These are phyloP conservation scores for Mustela nigripes DNA, from an alignment of 2,113 vertebrate genomes.

Conservation along the genomic window DNA sequence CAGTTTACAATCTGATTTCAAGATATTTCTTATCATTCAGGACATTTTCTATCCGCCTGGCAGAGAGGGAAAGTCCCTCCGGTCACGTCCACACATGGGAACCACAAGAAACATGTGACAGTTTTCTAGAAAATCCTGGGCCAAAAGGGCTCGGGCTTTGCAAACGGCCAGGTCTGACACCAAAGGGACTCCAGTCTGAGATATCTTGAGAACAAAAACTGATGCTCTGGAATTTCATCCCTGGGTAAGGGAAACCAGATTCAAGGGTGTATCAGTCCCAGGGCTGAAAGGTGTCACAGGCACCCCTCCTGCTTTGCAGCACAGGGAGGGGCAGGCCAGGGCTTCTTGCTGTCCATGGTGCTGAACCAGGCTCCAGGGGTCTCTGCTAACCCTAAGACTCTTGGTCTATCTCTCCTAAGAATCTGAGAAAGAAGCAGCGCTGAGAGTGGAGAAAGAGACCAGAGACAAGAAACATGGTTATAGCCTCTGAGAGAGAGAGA, in stretches of 20 bases:
- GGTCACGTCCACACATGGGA: neutral
- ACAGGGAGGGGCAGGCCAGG: accelerated
- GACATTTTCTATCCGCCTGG: neutral
- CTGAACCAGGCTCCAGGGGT: accelerated
- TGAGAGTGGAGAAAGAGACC: neutral
- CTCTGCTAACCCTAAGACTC: neutral
- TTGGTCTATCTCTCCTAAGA: neutral
- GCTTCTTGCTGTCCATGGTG: neutral
- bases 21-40: too few relatives aligned
- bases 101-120: neutral
- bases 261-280: accelerated
- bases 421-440: neutral
- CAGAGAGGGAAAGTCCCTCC: neutral
- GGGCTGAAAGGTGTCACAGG: neutral
- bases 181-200: neutral
- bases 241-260: neutral
- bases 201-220: neutral
- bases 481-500: neutral
- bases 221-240: neutral
- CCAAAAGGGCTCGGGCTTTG: neutral
- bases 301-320: too few relatives aligned
- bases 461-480: neutral
- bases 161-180: neutral
- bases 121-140: neutral
- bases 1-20: neutral